Percentiles rank a stretch among this genome's conserved stretches.
phyloP scores from a whole-genome alignment of 1,140 invertebrate species.

The Monochamus saltuarius region DNA sequence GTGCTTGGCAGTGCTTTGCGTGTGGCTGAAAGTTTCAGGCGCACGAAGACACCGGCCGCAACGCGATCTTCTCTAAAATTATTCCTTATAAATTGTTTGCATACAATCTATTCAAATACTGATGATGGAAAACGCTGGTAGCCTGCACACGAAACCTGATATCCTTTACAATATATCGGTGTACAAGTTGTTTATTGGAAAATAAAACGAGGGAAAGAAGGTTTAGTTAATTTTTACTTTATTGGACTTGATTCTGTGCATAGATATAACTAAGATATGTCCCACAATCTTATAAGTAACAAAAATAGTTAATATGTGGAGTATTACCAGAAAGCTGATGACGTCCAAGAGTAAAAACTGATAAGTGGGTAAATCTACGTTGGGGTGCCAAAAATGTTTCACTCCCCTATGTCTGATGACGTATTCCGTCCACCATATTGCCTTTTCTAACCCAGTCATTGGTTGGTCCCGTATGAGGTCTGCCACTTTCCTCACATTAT shows the following conservation, averaged over 20 bases:
- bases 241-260: no score
- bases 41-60: constrained; percentile 3
- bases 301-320: not conserved
- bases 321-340: constrained; percentile 3
- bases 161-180: no score
- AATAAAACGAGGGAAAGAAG: no score
- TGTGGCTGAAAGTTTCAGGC: constrained; percentile 1
- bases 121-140: no score
- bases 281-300: no score
- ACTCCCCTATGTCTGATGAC: constrained; percentile 54
- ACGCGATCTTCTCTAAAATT: not conserved
- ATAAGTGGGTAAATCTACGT: constrained; percentile 35
- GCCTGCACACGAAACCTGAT: no score
- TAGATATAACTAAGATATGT: no score
- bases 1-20: constrained; percentile 16
- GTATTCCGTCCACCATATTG: constrained; percentile 54
- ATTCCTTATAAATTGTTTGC: no score
- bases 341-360: constrained; percentile 34
- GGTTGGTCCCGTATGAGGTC: constrained; percentile 32
- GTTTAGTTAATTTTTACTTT: no score
- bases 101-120: no score
- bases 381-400: constrained; percentile 50
- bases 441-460: constrained; percentile 43
- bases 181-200: no score
- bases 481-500: not conserved